Evolutionary conservation across 2,797 vertebrate species (phyloP), one percentile per base, ranked within the genome.

Genomic region (Kryptopterus vitreolus): DNA sequence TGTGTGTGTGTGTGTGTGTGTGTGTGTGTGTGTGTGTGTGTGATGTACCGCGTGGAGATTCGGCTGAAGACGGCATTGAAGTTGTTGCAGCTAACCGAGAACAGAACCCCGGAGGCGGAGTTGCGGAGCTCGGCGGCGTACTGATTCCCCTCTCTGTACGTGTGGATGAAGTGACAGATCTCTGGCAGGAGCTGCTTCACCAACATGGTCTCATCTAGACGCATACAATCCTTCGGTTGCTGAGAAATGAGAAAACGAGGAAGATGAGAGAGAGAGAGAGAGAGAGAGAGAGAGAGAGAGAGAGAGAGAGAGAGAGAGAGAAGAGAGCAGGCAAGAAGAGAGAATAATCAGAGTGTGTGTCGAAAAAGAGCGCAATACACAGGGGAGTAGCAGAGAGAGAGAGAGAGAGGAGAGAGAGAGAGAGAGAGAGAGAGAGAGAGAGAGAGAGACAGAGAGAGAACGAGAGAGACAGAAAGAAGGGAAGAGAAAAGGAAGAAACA

Each of bases 111-210:
- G 0, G 98, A 99, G 84, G 98, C 98, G 0, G 96, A 99, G 86
- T 89, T 95, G 2, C 98, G 94, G 53, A 99, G 96, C 82, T 99
- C 96, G 0, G 97, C 92, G 0, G 96, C 96, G 15, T 98, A 95
- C 84, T 96, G 97, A 91, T 97, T 97, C 76, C 96, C 97, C 65
- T 99, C 98, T 0, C 97, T 95, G 89, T 95, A 98, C 0, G 95
- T 97, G 84, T 99, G 96, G 90, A 99, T 96, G 92, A 99, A 99
- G 91, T 98, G 97, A 88, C 98, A 99, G 88, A 99, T 99, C 91
- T 99, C 97, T 2, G 98, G 98, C 89, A 99, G 91, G 90, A 99
- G 90, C 92, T 99, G 97, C 87, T 99, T 99, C 58, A 99, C 98
- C 88, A 99, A 90, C 97, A 98, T 99, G 0, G 98, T 96, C 92